Evolutionary conservation across 2,888 invertebrate genomes (phyloP).

Genomic region (Hyposoter didymator): DNA sequence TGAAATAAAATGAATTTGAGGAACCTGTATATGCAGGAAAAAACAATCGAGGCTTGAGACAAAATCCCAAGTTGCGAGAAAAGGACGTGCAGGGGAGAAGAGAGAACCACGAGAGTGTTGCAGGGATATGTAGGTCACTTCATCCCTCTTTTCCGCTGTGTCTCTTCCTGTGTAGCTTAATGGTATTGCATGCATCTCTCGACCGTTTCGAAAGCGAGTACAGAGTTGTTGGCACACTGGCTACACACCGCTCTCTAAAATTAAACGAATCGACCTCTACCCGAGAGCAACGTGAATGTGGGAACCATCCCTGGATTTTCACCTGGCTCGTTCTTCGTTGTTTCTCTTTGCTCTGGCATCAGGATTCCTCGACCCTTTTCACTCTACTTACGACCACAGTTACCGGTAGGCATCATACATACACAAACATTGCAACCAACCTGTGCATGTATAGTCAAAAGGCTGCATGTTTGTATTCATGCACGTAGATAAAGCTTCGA

Average conservation of each 20-base stretch:
- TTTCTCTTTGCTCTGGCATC: slow-evolving; percentile 58
- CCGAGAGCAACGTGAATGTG: slow-evolving; percentile 34
- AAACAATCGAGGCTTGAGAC: slow-evolving; percentile 31
- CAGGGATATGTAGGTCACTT: slow-evolving; percentile 60
- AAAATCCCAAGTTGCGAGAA: slow-evolving; percentile 12
- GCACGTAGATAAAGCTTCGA: background rate
- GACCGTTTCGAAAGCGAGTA: slow-evolving; percentile 50
- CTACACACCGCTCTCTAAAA: slow-evolving; percentile 65
- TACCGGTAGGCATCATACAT: slow-evolving; percentile 22
- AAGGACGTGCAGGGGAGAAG: slow-evolving; percentile 26
- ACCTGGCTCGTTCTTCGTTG: slow-evolving; percentile 61
- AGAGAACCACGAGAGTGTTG: slow-evolving; percentile 5
- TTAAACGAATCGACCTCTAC: slow-evolving; percentile 69
- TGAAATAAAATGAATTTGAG: slow-evolving; percentile 10
- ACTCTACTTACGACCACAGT: background rate
- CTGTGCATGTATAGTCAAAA: slow-evolving; percentile 6
- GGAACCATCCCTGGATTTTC: slow-evolving; percentile 41
- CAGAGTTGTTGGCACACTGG: slow-evolving; percentile 65
- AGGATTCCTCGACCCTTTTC: slow-evolving; percentile 44
- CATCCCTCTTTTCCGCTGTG: slow-evolving; percentile 30
- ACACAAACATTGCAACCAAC: slow-evolving; percentile 5
- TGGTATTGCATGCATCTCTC: slow-evolving; percentile 70
- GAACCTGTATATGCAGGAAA: background rate
- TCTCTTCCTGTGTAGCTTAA: slow-evolving; percentile 60
- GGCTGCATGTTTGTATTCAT: background rate